Conservation (phyloP, 2,113 vertebrate genomes). For the Monarcha castaneiventris region DNA sequence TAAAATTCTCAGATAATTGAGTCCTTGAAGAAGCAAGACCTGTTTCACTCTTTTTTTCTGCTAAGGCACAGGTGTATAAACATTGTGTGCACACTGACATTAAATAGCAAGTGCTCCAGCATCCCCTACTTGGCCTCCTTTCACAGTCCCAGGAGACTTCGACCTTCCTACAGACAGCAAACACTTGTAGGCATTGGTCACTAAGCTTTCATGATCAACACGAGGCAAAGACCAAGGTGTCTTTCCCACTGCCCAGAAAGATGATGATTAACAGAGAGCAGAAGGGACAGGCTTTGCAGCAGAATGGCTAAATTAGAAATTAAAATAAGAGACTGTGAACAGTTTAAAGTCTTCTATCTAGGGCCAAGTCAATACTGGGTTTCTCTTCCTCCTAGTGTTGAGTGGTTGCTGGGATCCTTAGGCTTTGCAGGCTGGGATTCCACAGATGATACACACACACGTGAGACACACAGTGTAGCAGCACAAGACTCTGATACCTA, state of each 20-base stretch:
- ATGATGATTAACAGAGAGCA: neutral
- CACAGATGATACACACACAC: neutral
- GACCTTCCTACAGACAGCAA: neutral
- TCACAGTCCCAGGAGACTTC: neutral
- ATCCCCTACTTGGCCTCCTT: neutral
- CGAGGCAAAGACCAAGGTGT: fast-evolving
- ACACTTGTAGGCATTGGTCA: neutral
- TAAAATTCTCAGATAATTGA: neutral
- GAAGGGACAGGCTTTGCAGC: neutral
- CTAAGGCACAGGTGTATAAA: neutral
- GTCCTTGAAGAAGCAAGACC: neutral
- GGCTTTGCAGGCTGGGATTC: neutral
- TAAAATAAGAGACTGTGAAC: neutral
- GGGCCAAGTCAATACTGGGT: neutral
- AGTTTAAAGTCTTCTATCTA: neutral
- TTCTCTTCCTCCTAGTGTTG: neutral
- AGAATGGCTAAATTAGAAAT: neutral
- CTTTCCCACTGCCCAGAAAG: neutral
- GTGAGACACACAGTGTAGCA: fast-evolving
- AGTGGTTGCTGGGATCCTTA: neutral
- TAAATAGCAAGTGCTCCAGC: neutral
- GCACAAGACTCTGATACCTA: neutral
- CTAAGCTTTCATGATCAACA: neutral
- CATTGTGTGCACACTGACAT: neutral
- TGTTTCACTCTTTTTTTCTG: neutral